Base-by-base conservation (phyloP, 2,113 vertebrate species). In the Pseudopipra pipra region DNA sequence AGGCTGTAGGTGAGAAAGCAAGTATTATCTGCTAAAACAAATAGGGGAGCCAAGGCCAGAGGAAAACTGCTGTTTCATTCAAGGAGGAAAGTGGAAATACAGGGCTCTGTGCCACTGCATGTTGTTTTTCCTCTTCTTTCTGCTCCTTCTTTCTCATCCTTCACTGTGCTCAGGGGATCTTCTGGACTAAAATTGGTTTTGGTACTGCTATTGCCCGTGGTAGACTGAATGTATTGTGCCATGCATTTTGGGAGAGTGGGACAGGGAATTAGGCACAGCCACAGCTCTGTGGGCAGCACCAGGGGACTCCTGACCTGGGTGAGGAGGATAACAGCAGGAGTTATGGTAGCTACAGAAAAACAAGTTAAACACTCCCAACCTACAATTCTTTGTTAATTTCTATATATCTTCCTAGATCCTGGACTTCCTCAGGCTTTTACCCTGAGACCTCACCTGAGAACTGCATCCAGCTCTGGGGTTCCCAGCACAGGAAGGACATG, bases 221-320 rank as follows among this genome's bases (percentile, higher is more conserved):
- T 44, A 18, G 21, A 87, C 59, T 25, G 9, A 52, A 54, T 39
- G 16, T 37, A 35, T 27, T 65, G n/a, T 59, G 56, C 56, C 56
- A 16, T 24, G n/a, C 14, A 59, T 39, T n/a, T n/a, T 58, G 11
- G n/a, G 55, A 2, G 6, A 68, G 28, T 0, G 0, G 25, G 49
- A 35, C 8, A 22, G 25, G 24, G 37, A 79, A 35, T 5, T 15
- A 83, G 47, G 31, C 41, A 37, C 51, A 66, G 9, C 11, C n/a
- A 33, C 25, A 55, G 41, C 20, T 59, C 52, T 44, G 6, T 28
- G 61, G 33, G 54, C 43, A 84, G 49, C 0, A 0, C 8, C 8
- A 35, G 15, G 3, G 6, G 51, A n/a, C 25, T 76, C 46, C 37
- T 54, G 49, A 91, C 17, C 12, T 81, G 47, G 6, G 5, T 62